These are phyloP conservation scores for Turritopsis dohrnii DNA, from an alignment of 30 jellyfish, hydroid and myxozoan species.

Conservation along the genomic window DNA sequence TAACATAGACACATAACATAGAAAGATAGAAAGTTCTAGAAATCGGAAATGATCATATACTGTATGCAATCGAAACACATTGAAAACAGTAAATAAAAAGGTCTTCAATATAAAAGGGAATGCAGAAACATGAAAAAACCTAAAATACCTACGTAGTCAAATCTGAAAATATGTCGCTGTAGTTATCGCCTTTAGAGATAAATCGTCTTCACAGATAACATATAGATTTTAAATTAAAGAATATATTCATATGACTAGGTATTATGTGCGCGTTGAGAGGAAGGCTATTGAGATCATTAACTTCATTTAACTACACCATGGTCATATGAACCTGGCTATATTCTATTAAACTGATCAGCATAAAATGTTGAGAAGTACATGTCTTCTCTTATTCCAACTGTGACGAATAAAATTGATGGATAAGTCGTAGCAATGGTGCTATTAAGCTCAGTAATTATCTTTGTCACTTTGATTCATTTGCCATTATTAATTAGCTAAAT, in stretches of 20 bases:
- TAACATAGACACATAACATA: too few species aligned
- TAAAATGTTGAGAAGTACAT: background rate
- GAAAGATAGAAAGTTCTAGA: too few species aligned
- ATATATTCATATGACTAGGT: background rate
- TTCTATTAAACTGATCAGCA: background rate
- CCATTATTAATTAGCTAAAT: background rate
- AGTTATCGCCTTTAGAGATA: background rate
- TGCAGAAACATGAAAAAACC: background rate
- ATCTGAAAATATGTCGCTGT: background rate
- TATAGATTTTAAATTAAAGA: too few species aligned
- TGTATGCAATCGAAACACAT: too few species aligned
- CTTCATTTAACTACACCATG: background rate
- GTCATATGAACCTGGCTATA: background rate
- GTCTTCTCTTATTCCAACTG: background rate
- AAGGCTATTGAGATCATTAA: background rate
- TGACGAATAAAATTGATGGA: background rate
- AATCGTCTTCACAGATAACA: background rate
- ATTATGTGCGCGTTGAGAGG: background rate
- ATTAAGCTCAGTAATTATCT: background rate
- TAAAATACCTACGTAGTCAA: background rate
- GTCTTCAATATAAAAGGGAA: too few species aligned
- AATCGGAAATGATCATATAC: too few species aligned
- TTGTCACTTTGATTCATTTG: background rate
- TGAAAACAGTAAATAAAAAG: too few species aligned
- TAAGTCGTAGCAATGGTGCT: background rate